A percentile compares a stretch with the other conserved stretches of the same genome.
These are phyloP conservation scores for Ammospiza caudacuta DNA, from an alignment of 2,113 vertebrate genomes.

Conservation along the genomic window DNA sequence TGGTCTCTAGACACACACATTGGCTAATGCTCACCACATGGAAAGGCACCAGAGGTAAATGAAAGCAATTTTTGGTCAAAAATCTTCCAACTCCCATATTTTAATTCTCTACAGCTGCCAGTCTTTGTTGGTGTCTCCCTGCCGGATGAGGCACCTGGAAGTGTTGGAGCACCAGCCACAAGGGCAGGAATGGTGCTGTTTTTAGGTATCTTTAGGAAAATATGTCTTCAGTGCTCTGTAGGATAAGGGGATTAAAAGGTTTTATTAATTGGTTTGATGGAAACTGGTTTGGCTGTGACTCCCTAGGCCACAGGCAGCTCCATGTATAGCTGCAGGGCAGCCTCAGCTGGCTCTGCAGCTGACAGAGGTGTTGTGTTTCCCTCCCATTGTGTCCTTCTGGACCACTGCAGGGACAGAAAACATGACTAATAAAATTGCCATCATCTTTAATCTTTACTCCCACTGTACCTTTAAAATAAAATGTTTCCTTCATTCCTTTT, in stretches of 20 bases:
- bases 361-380: not conserved
- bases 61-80: not conserved
- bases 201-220: not conserved
- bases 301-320: not conserved
- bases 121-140: not conserved
- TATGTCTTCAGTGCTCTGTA: not conserved
- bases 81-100: not conserved
- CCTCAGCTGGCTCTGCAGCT: not conserved
- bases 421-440: not conserved
- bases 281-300: not conserved
- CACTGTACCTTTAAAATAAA: not conserved
- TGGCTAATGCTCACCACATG: not conserved
- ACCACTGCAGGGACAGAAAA: not conserved
- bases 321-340: not conserved
- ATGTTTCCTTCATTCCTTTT: not conserved
- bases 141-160: not conserved
- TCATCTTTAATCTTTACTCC: not conserved
- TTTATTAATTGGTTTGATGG: not conserved
- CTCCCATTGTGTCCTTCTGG: not conserved
- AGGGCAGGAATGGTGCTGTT: not conserved
- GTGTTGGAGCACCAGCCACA: accelerated
- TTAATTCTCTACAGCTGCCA: not conserved
- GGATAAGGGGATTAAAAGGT: not conserved
- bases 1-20: not conserved
- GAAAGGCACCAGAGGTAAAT: not conserved